Evolutionary conservation across 1,140 invertebrate genomes (phyloP).

Genomic region (Ooceraea biroi): DNA sequence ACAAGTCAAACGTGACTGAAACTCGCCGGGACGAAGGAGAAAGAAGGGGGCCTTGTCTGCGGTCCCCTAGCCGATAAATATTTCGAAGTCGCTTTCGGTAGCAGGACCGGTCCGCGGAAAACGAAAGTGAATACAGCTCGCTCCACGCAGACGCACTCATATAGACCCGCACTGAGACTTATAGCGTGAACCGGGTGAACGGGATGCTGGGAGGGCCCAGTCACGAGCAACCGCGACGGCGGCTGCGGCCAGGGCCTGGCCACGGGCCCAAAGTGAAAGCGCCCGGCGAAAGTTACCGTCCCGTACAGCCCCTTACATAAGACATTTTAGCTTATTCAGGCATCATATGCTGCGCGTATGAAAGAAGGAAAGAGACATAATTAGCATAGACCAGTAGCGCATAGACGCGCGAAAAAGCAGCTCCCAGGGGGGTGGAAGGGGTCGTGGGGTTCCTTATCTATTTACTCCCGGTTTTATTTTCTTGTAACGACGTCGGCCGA

Average conservation of each 20-base stretch:
- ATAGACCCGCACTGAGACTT: background rate
- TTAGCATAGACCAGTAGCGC: conserved; percentile 55
- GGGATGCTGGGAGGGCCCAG: conserved; percentile 80
- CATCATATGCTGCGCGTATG: conserved; percentile 71
- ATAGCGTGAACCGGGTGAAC: conserved; percentile 78
- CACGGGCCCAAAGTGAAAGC: conserved; percentile 83
- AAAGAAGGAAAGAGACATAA: conserved; percentile 53
- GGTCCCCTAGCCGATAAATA: background rate
- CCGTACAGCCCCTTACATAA: conserved; percentile 83
- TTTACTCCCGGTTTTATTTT: background rate
- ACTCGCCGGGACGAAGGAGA: background rate
- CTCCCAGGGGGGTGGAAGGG: background rate
- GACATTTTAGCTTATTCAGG: conserved; percentile 82
- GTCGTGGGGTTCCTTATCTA: background rate
- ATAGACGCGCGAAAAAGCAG: background rate
- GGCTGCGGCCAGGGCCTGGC: conserved; percentile 70
- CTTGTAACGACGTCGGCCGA: background rate
- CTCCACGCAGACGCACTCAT: background rate
- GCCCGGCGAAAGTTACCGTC: conserved; percentile 83
- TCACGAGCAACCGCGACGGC: conserved; percentile 72
- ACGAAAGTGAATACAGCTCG: conserved; percentile 73
- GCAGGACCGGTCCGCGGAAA: conserved; percentile 71
- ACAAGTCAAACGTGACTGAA: conserved; percentile 13
- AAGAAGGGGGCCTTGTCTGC: background rate
- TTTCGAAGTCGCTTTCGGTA: conserved; percentile 58